Conservation (phyloP, 2,797 vertebrate genomes). For the Labeo calbasu region DNA sequence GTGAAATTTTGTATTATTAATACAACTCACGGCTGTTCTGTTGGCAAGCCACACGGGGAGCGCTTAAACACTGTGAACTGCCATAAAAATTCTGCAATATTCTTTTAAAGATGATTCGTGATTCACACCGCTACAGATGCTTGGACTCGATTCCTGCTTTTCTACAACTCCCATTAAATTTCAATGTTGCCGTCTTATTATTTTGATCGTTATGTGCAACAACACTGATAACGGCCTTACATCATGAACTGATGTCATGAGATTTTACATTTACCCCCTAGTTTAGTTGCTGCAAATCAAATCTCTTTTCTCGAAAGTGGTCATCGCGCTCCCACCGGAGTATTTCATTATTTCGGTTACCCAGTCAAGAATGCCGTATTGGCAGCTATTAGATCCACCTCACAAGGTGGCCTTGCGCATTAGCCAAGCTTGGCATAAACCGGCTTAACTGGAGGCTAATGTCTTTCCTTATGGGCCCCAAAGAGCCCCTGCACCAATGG, state of each 20-base stretch:
- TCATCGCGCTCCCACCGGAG: constrained; percentile 15
- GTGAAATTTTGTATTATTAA: constrained; percentile 51
- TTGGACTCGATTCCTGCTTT: constrained; percentile 21
- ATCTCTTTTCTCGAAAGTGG: constrained; percentile 11
- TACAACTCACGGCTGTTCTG: constrained; percentile 31
- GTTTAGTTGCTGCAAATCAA: neutral
- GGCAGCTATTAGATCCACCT: constrained; percentile 36
- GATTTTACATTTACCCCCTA: constrained; percentile 12
- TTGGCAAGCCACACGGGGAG: constrained; percentile 23
- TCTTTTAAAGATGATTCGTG: constrained; percentile 36
- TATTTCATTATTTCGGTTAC: constrained; percentile 26
- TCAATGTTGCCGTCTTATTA: constrained; percentile 32
- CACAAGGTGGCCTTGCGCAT: constrained; percentile 43
- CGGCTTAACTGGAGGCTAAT: constrained; percentile 49
- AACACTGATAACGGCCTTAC: constrained; percentile 28
- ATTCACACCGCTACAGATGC: constrained; percentile 32
- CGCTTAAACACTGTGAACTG: constrained; percentile 36
- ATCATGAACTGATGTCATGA: constrained; percentile 41
- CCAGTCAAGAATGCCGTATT: constrained; percentile 20
- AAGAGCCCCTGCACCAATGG: constrained; percentile 13
- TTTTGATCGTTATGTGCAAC: constrained; percentile 45
- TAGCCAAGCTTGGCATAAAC: constrained; percentile 53
- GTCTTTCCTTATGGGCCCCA: constrained; percentile 42
- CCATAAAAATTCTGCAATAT: constrained; percentile 41
- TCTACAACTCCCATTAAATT: constrained; percentile 40